Conservation (phyloP, 1,140 invertebrate genomes). For the Cyphomyrmex costatus region DNA sequence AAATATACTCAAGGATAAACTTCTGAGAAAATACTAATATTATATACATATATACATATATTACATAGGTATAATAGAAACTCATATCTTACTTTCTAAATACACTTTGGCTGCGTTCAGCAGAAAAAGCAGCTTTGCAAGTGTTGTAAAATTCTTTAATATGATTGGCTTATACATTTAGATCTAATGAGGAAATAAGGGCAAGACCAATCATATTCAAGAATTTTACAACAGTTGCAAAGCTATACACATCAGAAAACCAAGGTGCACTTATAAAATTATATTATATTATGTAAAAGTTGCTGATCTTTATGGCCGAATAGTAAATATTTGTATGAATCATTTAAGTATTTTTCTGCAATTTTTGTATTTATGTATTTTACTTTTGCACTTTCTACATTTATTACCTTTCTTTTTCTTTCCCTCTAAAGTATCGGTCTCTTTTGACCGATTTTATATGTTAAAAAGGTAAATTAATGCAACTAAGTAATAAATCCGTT, state of each 20-base stretch:
- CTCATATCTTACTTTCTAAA: not conserved
- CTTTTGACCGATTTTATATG: not conserved
- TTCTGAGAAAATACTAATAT: not conserved
- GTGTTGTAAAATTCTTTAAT: too few species aligned
- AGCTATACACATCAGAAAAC: not conserved
- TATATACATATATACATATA: not conserved
- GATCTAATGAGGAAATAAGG: too few species aligned
- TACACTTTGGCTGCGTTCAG: too few species aligned
- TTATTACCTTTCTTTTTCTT: not conserved
- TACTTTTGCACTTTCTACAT: not conserved
- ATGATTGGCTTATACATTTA: too few species aligned
- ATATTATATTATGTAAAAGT: not conserved
- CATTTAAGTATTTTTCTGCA: not conserved
- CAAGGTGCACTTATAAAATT: not conserved
- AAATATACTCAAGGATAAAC: not conserved
- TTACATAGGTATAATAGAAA: not conserved
- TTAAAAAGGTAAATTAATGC: not conserved
- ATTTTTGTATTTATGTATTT: not conserved
- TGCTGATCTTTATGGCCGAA: not conserved
- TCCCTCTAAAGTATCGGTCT: not conserved
- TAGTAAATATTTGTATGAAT: not conserved
- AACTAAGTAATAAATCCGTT: not conserved
- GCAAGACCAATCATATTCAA: too few species aligned
- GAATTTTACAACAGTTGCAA: too few species aligned
- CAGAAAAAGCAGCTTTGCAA: too few species aligned